These are phyloP conservation scores for Sceloporus undulatus DNA, from an alignment of 2,113 vertebrate species.

Conservation along the genomic window DNA sequence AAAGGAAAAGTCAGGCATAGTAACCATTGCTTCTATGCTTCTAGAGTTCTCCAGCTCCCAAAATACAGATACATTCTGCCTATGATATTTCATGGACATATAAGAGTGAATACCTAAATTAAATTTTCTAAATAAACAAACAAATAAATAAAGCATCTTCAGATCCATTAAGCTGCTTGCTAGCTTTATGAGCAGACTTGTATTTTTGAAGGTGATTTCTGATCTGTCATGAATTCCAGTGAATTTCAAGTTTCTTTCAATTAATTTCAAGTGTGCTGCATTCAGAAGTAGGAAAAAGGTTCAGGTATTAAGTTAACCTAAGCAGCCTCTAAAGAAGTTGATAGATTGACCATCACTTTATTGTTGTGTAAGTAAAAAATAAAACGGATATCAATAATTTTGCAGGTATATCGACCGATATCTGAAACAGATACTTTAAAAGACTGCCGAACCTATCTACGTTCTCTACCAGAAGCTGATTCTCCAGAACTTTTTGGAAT, in stretches of 20 bases:
- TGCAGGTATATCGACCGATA: constrained; percentile 50
- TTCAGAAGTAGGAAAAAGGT: not conserved
- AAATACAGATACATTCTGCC: not conserved
- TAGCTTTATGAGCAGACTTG: not conserved
- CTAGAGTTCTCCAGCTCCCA: not conserved
- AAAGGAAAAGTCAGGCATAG: not conserved
- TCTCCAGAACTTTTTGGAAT: constrained; percentile 67
- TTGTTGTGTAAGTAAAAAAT: not conserved
- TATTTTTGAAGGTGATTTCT: not conserved
- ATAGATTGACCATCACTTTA: not conserved
- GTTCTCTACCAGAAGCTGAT: constrained; percentile 66
- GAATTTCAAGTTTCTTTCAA: not conserved
- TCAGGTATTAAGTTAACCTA: not conserved
- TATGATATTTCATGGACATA: not conserved
- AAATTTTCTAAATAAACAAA: too few species aligned
- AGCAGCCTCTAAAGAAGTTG: not conserved
- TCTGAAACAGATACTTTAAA: constrained; percentile 40
- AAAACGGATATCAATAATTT: constrained; percentile 21
- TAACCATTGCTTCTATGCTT: not conserved
- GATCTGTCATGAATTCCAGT: not conserved
- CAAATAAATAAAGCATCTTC: too few species aligned
- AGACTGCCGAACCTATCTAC: constrained; percentile 58
- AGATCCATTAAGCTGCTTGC: not conserved
- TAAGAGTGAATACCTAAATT: not conserved
- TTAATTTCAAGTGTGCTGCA: not conserved